phyloP scores from a whole-genome alignment of 2,888 invertebrate genomes.

The Lacanobia wlatinum region DNA sequence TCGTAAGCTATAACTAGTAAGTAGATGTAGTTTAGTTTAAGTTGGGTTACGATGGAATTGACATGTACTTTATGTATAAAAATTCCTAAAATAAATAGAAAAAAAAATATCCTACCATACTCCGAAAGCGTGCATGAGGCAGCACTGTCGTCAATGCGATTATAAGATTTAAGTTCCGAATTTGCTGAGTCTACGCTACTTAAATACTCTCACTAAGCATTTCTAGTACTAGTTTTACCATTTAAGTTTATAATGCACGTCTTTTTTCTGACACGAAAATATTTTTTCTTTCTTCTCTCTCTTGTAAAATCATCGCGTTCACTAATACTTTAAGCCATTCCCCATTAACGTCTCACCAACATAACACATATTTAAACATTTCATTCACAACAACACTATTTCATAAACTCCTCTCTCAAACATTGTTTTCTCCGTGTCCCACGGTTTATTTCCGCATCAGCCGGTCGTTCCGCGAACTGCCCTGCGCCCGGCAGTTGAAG shows the following conservation, averaged over 20 bases:
- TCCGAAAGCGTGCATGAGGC: too few species aligned
- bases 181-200: too few species aligned
- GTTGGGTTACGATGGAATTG: too few species aligned
- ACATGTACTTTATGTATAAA: too few species aligned
- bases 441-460: slow-evolving; percentile 64
- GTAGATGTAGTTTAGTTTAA: too few species aligned
- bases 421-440: slow-evolving; percentile 57
- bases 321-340: background rate
- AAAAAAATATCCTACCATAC: too few species aligned
- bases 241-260: too few species aligned
- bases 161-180: background rate
- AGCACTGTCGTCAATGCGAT: too few species aligned
- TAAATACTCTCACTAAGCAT: too few species aligned
- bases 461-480: slow-evolving; percentile 60
- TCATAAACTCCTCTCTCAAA: slow-evolving; percentile 40
- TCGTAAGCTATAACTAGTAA: too few species aligned
- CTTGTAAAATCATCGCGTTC: background rate
- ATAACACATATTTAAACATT: slow-evolving; percentile 15
- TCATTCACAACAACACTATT: slow-evolving; percentile 41
- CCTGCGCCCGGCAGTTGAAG: slow-evolving; percentile 29
- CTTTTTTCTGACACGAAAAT: background rate
- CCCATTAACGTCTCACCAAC: slow-evolving; percentile 11
- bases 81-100: too few species aligned
- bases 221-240: background rate
- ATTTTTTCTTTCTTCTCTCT: background rate